Base-by-base conservation (phyloP, 2,797 vertebrate genomes). In the Syngnathus rostellatus region DNA sequence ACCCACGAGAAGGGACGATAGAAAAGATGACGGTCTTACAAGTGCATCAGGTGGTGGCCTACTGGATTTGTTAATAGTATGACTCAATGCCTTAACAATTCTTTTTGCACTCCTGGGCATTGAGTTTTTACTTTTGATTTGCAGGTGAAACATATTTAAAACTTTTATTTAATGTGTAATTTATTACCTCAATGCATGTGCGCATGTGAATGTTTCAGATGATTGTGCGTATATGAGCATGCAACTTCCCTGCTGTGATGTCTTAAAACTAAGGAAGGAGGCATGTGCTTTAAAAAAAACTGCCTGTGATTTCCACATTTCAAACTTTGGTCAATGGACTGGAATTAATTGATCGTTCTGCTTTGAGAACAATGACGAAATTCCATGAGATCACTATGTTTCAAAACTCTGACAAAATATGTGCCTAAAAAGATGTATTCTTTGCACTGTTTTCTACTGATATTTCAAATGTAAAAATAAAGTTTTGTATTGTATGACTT, bases 271-370 rank as follows among this genome's bases (percentile, higher is more conserved):
- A 21, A 53, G 73, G 86, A 87, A 76, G 80, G 86, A 90, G 85
- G 85, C 77, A 83, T 72, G 68, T 72, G 84, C 76, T 75, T 7
- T 6, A 45, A 19, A 62, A 45, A 19, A 62, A 63, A 66, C 66
- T 67, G 86, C 85, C 86, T 50, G 40, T 89, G 89, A 91, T 84
- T 79, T 82, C 85, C 77, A 69, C 1, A 64, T 78, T 82, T 69
- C 82, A 76, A 72, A 86, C 72, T 86, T 23, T 87, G 80, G 73
- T 83, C 84, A 80, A 70, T 89, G 87, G 86, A 86, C 79, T 85
- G 86, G 89, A 88, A 90, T 71, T 76, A 45, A 67, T 71, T 78
- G 67, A 79, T 79, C 80, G 81, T 71, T 67, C 46, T 72, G 39
- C 62, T 50, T 43, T 68, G 65, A 81, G 79, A 82, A 79, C 71